Base-by-base conservation (phyloP, 2,888 invertebrate species). In the Strigamia transsilvanica region DNA sequence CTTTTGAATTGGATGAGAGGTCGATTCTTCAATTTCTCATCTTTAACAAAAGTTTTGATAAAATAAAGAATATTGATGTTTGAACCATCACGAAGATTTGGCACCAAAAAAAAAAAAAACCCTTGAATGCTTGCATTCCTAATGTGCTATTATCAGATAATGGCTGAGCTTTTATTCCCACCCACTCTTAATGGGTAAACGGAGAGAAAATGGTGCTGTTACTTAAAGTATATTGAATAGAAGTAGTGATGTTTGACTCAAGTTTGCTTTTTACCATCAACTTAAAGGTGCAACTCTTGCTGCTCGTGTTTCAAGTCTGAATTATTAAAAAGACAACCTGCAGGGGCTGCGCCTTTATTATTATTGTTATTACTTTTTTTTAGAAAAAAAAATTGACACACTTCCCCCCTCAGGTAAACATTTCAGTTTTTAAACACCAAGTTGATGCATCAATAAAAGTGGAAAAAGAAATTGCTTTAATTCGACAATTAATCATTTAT, bases 91-190 rank as follows among this genome's bases (percentile, higher is more conserved):
- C 23, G 21, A 66, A 66, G 21, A 23, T 66, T 66, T 23, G 23
- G 61, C 61, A 21, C 21, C 1, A 66, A 66, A 66, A 66, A 21
- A 66, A 61, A 66, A 66, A 66, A 66, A 66, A 66, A 18, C n/a
- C 12, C 3, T 66, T 66, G 23, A 66, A 23, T 66, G 21, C 23
- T 66, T 66, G 61, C 61, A 66, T 66, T 66, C 61, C 21, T 66
- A 66, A 66, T 66, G 61, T 66, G 61, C 61, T 66, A 66, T 66
- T 66, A 66, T 66, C 61, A 66, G 61, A 66, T 66, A 66, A 66
- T 66, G 61, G 61, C 61, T 66, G 21, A 66, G 61, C 61, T 66
- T 66, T 66, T 66, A 66, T 23, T 66, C 61, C 61, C 21, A 66
- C 61, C 61, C 61, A 23, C 61, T 12, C 21, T 66, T 66, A 66